Percentiles rank a stretch among this genome's conserved stretches.
phyloP scores from a whole-genome alignment of 2,888 invertebrate species.

The Microchrysa polita region DNA sequence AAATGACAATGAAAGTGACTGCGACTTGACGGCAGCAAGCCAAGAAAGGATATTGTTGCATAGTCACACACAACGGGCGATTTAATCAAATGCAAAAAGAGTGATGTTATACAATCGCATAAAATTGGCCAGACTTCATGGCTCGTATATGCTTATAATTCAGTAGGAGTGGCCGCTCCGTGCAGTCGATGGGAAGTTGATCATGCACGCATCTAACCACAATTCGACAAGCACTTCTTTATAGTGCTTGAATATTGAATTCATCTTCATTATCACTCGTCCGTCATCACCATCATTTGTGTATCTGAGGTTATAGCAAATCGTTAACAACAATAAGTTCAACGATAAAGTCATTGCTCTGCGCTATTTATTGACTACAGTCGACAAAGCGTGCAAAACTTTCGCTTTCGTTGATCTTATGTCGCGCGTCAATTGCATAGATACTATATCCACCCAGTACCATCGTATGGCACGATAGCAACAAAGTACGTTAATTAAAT shows the following conservation, averaged over 20 bases:
- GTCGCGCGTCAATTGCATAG: background rate
- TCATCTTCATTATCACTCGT: background rate
- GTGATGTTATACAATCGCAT: background rate
- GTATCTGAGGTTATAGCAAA: background rate
- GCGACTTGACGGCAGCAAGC: background rate
- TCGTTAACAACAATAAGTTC: background rate
- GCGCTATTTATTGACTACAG: background rate
- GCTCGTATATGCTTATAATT: too few relatives aligned
- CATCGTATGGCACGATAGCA: background rate
- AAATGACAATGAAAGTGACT: slow-evolving; percentile 3
- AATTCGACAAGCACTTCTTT: background rate
- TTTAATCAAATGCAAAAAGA: background rate
- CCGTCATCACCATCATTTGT: too few relatives aligned
- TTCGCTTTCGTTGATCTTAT: slow-evolving; percentile 14
- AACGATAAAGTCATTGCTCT: slow-evolving; percentile 4
- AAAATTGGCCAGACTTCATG: slow-evolving; percentile 2
- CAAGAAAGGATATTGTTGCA: slow-evolving; percentile 1
- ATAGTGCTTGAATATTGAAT: background rate
- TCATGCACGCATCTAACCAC: background rate
- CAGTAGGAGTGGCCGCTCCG: background rate
- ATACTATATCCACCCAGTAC: background rate
- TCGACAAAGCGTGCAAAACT: slow-evolving; percentile 4
- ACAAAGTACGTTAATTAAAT: background rate
- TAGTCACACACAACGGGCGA: background rate
- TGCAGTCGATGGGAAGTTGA: background rate